Conservation (phyloP, 2,113 vertebrate species). For the Erythrolamprus reginae region DNA sequence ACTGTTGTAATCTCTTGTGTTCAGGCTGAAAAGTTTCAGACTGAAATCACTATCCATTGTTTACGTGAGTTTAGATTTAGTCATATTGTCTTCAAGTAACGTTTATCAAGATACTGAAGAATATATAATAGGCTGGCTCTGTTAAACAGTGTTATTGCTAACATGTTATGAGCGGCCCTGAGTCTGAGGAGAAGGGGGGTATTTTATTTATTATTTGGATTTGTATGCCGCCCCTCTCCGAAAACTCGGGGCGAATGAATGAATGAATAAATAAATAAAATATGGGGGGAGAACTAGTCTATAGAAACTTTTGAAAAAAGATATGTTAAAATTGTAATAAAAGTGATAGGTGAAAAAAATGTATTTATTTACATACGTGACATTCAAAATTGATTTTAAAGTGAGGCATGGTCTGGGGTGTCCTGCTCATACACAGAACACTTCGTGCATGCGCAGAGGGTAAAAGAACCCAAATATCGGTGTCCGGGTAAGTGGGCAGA, state of each 20-base stretch:
- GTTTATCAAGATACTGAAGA: background rate
- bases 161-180: too few species aligned
- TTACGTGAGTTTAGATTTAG: background rate
- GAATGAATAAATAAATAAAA: too few species aligned
- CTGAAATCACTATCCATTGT: background rate
- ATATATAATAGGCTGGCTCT: too few species aligned
- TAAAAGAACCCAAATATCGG: too few species aligned
- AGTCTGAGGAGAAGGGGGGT: too few species aligned
- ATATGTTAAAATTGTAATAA: background rate
- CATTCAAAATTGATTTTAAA: background rate
- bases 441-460: too few species aligned
- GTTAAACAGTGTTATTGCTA: too few species aligned
- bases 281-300: background rate
- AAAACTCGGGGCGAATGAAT: too few species aligned
- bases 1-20: background rate
- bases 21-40: background rate
- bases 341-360: background rate
- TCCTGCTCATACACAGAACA: too few species aligned
- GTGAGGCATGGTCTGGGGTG: background rate
- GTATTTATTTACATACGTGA: background rate
- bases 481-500: too few species aligned
- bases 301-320: background rate
- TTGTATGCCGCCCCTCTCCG: too few species aligned
- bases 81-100: background rate
- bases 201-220: too few species aligned